Evolutionary conservation across 2,113 vertebrate genomes (phyloP).

Genomic region (Porphyrio hochstetteri): DNA sequence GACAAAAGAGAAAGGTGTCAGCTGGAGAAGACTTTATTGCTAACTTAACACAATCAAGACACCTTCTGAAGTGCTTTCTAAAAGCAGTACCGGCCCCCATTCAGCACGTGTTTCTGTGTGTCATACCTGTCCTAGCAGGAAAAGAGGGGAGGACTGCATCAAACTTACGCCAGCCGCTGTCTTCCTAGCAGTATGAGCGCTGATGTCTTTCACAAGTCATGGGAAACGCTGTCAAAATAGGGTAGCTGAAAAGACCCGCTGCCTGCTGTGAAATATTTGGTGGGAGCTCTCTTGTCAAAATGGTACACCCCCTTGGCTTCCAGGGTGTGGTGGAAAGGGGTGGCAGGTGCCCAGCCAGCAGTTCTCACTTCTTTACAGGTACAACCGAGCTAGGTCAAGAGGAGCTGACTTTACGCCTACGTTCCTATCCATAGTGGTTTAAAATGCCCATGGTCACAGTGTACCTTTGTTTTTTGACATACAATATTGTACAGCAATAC

Average conservation of each 20-base stretch:
- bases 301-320: background rate
- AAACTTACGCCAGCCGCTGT: background rate
- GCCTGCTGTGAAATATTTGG: background rate
- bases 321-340: background rate
- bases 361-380: background rate
- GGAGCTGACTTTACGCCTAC: background rate
- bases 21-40: background rate
- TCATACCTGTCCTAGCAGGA: background rate
- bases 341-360: background rate
- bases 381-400: fast-evolving
- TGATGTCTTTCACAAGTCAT: background rate
- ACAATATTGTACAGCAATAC: background rate
- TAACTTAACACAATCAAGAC: background rate
- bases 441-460: background rate
- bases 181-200: background rate
- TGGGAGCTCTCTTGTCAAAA: background rate
- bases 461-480: background rate
- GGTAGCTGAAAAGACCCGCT: background rate
- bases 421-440: background rate
- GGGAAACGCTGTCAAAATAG: constrained; percentile 6
- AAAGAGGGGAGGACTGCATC: background rate
- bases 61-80: background rate
- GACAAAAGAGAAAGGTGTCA: background rate
- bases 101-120: background rate
- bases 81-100: background rate